Evolutionary conservation across 2,113 vertebrate species (phyloP).

Genomic region (Onychorhynchus coronatus): DNA sequence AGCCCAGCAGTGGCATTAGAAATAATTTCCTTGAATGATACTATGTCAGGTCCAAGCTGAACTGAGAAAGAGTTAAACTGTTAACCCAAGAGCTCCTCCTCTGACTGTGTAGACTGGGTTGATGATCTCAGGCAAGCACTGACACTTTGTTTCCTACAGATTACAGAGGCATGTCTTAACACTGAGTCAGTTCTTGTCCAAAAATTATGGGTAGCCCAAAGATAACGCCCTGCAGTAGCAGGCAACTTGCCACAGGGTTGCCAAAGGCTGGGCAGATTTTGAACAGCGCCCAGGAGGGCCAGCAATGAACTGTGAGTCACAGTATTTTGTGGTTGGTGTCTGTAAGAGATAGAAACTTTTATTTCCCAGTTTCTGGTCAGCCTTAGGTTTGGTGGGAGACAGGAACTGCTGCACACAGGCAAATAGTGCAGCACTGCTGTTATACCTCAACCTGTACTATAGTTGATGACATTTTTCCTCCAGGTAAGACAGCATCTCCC

Average conservation of each 20-base stretch:
- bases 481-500: neutral
- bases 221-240: neutral
- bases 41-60: neutral
- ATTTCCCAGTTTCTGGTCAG: neutral
- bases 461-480: neutral
- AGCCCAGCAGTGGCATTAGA: neutral
- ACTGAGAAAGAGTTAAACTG: neutral
- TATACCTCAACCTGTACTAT: fast-evolving
- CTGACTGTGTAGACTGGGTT: fast-evolving
- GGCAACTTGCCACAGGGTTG: neutral
- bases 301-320: neutral
- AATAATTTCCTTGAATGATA: neutral
- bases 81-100: neutral
- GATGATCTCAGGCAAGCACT: neutral
- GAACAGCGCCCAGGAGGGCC: neutral
- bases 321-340: neutral
- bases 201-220: neutral
- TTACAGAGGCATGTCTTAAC: neutral
- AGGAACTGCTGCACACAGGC: neutral
- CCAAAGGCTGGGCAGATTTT: neutral
- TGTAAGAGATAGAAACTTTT: neutral
- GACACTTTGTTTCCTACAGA: neutral
- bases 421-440: neutral
- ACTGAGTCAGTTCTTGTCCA: neutral
- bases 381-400: neutral